Conservation (phyloP, 2,888 invertebrate species). For the Caenorhabditis virilis region DNA sequence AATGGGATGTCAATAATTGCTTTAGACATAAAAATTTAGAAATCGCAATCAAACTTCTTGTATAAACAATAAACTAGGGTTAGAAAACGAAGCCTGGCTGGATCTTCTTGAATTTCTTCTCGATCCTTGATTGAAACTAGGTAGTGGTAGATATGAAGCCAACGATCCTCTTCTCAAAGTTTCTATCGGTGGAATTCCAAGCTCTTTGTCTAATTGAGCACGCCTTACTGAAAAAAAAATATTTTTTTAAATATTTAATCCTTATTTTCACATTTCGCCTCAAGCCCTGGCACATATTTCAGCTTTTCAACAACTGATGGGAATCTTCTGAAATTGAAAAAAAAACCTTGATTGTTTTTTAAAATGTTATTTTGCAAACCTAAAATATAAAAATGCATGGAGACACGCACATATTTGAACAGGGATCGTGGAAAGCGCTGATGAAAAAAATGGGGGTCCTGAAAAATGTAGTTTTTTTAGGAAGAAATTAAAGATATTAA, state of each 20-base stretch:
- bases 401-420: conserved; percentile 64
- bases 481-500: neutral
- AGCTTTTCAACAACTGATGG: conserved; percentile 55
- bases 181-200: conserved; percentile 56
- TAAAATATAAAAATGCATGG: conserved; percentile 61
- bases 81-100: conserved; percentile 48
- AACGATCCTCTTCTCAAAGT: conserved; percentile 48
- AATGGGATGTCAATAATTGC: no score
- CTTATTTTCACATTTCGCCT: conserved; percentile 48
- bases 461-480: neutral
- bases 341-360: conserved; percentile 21
- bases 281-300: conserved; percentile 54
- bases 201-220: conserved; percentile 57
- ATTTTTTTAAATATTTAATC: no score
- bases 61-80: conserved; percentile 39
- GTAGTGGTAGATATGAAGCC: conserved; percentile 55
- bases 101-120: conserved; percentile 41
- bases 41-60: conserved; percentile 42
- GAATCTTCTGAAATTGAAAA: conserved; percentile 37
- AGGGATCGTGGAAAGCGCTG: conserved; percentile 63
- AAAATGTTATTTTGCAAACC: conserved; percentile 27
- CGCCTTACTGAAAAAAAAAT: conserved; percentile 43
- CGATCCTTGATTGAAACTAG: conserved; percentile 32
- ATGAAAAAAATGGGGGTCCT: conserved; percentile 63
- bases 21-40: no score